Evolutionary conservation across 2,888 invertebrate genomes (phyloP).

Genomic region (Tridacna gigas): DNA sequence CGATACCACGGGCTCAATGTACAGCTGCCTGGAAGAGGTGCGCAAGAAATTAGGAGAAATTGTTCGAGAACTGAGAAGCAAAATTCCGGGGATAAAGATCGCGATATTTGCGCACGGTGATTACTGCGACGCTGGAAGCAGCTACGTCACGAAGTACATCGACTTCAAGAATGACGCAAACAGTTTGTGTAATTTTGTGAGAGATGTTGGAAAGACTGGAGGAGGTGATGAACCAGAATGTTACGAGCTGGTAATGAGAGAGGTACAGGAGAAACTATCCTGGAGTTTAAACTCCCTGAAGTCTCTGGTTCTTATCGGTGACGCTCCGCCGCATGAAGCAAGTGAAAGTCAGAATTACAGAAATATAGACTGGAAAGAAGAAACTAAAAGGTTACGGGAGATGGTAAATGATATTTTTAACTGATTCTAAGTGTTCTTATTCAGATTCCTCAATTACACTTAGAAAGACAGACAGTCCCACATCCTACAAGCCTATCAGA

Average conservation of each 20-base stretch:
- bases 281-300: constrained; percentile 72
- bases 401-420: constrained; percentile 38
- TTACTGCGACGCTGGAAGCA: constrained; percentile 48
- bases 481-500: no score
- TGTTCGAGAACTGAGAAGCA: constrained; percentile 43
- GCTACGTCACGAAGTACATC: constrained; percentile 53
- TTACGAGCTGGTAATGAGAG: constrained; percentile 76
- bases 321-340: constrained; percentile 61
- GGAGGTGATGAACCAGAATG: constrained; percentile 75
- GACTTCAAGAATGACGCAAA: constrained; percentile 46
- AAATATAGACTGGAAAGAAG: constrained; percentile 70
- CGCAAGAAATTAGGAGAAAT: constrained; percentile 47
- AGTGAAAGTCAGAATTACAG: constrained; percentile 53
- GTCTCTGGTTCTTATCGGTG: constrained; percentile 75
- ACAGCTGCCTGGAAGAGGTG: constrained; percentile 58
- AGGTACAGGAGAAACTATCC: constrained; percentile 69
- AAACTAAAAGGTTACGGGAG: constrained; percentile 55
- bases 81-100: constrained; percentile 54
- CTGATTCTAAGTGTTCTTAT: no score
- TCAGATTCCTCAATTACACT: no score
- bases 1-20: constrained; percentile 63
- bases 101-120: constrained; percentile 62
- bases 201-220: constrained; percentile 36
- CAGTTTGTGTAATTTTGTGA: constrained; percentile 49
- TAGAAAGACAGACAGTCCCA: no score